Conservation (phyloP, 2,113 vertebrate genomes). For the Sander lucioperca region DNA sequence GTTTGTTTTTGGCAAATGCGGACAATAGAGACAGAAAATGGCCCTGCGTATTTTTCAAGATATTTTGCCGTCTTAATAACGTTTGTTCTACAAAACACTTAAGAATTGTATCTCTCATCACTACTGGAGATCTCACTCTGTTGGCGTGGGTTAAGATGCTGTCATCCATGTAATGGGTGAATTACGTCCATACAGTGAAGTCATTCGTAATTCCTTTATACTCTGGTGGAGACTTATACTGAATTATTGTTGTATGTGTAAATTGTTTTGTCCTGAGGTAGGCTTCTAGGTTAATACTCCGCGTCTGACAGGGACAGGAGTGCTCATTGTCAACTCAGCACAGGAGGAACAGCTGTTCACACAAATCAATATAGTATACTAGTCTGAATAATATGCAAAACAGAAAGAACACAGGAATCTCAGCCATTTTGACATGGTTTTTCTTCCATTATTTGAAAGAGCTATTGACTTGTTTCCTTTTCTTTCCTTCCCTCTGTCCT, state of each 20-base stretch:
- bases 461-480: constrained; percentile 40
- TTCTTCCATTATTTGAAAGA: constrained; percentile 61
- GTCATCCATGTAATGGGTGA: constrained; percentile 59
- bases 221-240: constrained; percentile 57
- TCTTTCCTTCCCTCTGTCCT: constrained; percentile 25
- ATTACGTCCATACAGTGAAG: constrained; percentile 60
- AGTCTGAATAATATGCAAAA: constrained; percentile 81
- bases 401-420: constrained; percentile 79
- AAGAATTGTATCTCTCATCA: constrained; percentile 64
- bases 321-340: constrained; percentile 53
- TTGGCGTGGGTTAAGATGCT: constrained; percentile 47
- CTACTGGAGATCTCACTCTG: constrained; percentile 66
- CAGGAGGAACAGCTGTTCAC: constrained; percentile 62
- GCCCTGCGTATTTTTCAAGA: constrained; percentile 56
- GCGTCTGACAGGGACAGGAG: constrained; percentile 38
- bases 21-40: constrained; percentile 58
- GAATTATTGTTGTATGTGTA: constrained; percentile 50
- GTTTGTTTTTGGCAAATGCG: constrained; percentile 56
- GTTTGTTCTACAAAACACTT: constrained; percentile 55
- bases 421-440: constrained; percentile 78
- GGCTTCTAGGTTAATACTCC: constrained; percentile 54
- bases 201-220: constrained; percentile 59
- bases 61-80: constrained; percentile 54
- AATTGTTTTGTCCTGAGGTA: constrained; percentile 61
- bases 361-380: constrained; percentile 51